Evolutionary conservation across 2,113 vertebrate genomes (phyloP).

Genomic region (Tiliqua scincoides): DNA sequence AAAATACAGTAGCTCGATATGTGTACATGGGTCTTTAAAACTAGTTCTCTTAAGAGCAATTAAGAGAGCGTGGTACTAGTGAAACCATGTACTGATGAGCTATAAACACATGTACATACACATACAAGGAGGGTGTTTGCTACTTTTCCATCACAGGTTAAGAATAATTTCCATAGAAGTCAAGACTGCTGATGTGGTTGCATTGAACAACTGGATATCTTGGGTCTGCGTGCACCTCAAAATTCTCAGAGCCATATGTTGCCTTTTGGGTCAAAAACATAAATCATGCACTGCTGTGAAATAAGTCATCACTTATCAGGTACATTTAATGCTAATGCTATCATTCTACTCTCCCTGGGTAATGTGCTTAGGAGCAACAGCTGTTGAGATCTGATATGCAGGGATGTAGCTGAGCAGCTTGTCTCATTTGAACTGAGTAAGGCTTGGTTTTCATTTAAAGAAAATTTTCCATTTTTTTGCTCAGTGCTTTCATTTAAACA

Average conservation of each 20-base stretch:
- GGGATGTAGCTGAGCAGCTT: slow-evolving; percentile 52
- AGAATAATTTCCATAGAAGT: slow-evolving; percentile 49
- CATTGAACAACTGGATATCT: slow-evolving; percentile 15
- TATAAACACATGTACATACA: neutral
- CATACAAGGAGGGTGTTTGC: neutral
- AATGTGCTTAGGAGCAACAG: slow-evolving; percentile 61
- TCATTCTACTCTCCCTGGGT: slow-evolving; percentile 21
- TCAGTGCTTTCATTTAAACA: slow-evolving; percentile 57
- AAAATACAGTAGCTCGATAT: neutral
- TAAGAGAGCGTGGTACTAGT: neutral
- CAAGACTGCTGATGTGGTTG: slow-evolving; percentile 20
- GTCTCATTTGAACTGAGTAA: slow-evolving; percentile 44
- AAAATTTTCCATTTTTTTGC: slow-evolving; percentile 29
- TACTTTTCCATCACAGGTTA: neutral
- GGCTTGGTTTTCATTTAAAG: slow-evolving; percentile 71
- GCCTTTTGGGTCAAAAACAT: slow-evolving; percentile 41
- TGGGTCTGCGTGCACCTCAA: neutral
- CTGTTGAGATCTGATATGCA: slow-evolving; percentile 51
- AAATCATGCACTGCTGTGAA: slow-evolving; percentile 46
- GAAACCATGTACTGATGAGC: neutral
- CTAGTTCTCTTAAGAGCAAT: neutral
- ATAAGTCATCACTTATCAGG: slow-evolving; percentile 60
- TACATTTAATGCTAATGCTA: slow-evolving; percentile 31
- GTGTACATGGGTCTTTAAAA: neutral
- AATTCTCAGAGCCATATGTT: slow-evolving; percentile 17